Conservation (phyloP, 1,140 invertebrate genomes). For the Penaeus japonicus region DNA sequence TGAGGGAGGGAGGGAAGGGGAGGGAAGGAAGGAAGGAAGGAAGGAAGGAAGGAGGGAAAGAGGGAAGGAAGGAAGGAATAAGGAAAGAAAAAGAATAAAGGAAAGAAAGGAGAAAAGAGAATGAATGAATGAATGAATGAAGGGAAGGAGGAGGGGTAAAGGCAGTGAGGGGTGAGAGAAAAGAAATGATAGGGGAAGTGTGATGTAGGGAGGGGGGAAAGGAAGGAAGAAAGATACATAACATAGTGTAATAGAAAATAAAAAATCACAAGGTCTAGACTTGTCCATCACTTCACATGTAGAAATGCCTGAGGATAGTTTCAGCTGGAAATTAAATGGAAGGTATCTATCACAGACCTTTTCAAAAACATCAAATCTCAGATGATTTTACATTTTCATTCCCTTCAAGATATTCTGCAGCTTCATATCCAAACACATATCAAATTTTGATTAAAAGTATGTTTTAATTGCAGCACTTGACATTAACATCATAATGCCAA, state of each 20-base stretch:
- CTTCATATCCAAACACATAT: neutral
- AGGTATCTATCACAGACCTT: neutral
- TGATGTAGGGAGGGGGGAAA: neutral
- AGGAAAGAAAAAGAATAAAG: too few species aligned
- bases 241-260: neutral
- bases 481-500: neutral
- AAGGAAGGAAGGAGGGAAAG: too few species aligned
- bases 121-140: too few species aligned
- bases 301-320: neutral
- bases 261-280: neutral
- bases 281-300: neutral
- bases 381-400: neutral
- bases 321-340: slow-evolving; percentile 2
- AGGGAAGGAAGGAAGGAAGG: too few species aligned
- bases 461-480: too few species aligned
- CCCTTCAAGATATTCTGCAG: neutral
- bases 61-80: too few species aligned
- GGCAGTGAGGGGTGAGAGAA: too few species aligned
- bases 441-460: neutral
- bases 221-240: neutral
- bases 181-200: too few species aligned
- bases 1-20: too few species aligned
- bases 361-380: neutral
- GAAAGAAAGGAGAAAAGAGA: too few species aligned
- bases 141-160: too few species aligned